These are phyloP conservation scores for Dermochelys coriacea DNA, from an alignment of 2,797 vertebrate species.

Conservation along the genomic window DNA sequence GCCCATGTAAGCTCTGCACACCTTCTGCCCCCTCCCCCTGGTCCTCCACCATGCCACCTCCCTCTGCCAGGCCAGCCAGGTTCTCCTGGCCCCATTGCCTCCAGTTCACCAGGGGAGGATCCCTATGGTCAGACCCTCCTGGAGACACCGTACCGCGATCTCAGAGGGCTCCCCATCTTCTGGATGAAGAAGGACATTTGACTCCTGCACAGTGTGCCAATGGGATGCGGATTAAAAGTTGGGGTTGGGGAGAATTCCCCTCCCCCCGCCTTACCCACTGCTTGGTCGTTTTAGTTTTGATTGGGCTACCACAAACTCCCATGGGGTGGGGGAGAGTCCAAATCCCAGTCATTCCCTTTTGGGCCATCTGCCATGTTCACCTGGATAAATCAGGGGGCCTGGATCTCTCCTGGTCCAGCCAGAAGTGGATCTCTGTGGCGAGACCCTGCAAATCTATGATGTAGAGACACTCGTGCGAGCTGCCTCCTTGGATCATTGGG, in stretches of 20 bases:
- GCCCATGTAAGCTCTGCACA: conserved; percentile 28
- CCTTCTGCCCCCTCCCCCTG: conserved; percentile 3
- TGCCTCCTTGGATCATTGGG: background rate
- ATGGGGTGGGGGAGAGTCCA: background rate
- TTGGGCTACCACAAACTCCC: background rate
- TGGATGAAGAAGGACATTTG: conserved; percentile 98
- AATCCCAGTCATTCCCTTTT: background rate
- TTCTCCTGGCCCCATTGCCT: background rate
- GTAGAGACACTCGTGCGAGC: background rate
- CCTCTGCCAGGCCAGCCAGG: background rate
- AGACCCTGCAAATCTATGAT: background rate
- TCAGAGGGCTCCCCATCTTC: conserved; percentile 89
- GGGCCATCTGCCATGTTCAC: no score
- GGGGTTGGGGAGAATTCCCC: background rate
- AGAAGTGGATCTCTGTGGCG: background rate
- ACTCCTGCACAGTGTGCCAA: background rate
- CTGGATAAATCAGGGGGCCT: background rate
- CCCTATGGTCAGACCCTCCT: conserved; percentile 76
- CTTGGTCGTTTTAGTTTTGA: background rate
- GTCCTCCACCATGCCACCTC: background rate
- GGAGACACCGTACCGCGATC: conserved; percentile 87
- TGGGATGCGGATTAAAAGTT: background rate
- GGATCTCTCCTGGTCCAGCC: background rate
- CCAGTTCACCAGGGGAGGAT: background rate
- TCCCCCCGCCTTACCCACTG: background rate